Evolutionary conservation across 2,797 vertebrate genomes (phyloP), one percentile per base, ranked within the genome.

Genomic region (Heteromormyrus szaboi): DNA sequence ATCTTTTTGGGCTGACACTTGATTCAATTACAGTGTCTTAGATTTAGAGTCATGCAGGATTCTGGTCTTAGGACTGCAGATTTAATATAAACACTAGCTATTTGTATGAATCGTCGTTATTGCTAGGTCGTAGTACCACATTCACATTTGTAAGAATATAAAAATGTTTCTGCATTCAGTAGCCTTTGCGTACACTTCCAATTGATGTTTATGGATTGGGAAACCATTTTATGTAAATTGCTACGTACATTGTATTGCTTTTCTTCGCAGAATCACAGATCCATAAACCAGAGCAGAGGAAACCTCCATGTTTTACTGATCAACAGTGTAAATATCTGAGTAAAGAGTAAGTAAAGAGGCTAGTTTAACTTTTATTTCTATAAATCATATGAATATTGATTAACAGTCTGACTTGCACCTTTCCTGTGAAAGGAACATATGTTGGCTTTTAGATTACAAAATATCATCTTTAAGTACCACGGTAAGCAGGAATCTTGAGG

Each of bases 21-120:
- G 88, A 91, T 90, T 90, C 84, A 87, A 85, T 89, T 88, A 87
- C 59, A 83, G 72, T 2, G 25, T 54, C 86, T 87, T 87, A 88
- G 62, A 91, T 88, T 89, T 89, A 91, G 85, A 19, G 25, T 48
- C 44, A 89, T 83, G 85, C 88, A 87, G 88, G 76, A 83, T 29
- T 62, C 76, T 46, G 14, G 86, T 83, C 44, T 89, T 48, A 19
- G 22, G 12, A 54, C 22, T 50, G 50, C 85, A 19, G 51, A 86
- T 29, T 56, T 33, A 86, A 33, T 25, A 50, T 50, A 44, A 84
- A 50, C 46, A 14, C n/a, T 56, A 33, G 8, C 25, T 8, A 41
- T 33, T 54, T 2, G 3, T 19, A 33, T 9, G 19, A 25, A 50
- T 48, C 0, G 17, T 12, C 2, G 0, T 50, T 3, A 48, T 25